Conservation (phyloP, 2,113 vertebrate genomes). For the Quiscalus mexicanus region DNA sequence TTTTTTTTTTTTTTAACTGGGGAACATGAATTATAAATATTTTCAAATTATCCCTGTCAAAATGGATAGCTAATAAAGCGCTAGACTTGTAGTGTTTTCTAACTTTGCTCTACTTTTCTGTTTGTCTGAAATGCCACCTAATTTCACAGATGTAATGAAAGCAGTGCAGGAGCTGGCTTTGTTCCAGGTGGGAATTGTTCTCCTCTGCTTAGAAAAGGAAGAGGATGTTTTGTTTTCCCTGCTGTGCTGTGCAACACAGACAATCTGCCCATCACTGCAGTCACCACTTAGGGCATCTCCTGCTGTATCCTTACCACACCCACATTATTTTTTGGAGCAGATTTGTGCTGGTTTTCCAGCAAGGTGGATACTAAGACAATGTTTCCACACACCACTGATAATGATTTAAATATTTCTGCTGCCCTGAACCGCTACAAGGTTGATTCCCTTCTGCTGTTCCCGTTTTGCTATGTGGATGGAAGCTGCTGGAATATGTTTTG, state of each 20-base stretch:
- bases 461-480: background rate
- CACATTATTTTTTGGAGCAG: background rate
- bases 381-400: background rate
- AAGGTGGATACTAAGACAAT: background rate
- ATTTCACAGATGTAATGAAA: background rate
- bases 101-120: background rate
- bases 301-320: background rate
- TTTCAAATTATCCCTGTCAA: constrained; percentile 3
- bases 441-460: accelerated
- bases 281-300: background rate
- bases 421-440: background rate
- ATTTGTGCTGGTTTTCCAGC: background rate
- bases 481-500: background rate
- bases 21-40: background rate
- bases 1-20: background rate
- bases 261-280: background rate
- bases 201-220: background rate
- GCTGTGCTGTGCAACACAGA: background rate
- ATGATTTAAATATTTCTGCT: background rate
- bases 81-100: background rate
- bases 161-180: background rate
- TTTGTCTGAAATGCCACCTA: background rate
- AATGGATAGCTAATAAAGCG: background rate
- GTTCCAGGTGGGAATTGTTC: background rate
- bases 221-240: background rate